Percentiles rank a stretch among this genome's conserved stretches.
Evolutionary conservation across 2,113 vertebrate genomes (phyloP).

Genomic region (Scortum barcoo): DNA sequence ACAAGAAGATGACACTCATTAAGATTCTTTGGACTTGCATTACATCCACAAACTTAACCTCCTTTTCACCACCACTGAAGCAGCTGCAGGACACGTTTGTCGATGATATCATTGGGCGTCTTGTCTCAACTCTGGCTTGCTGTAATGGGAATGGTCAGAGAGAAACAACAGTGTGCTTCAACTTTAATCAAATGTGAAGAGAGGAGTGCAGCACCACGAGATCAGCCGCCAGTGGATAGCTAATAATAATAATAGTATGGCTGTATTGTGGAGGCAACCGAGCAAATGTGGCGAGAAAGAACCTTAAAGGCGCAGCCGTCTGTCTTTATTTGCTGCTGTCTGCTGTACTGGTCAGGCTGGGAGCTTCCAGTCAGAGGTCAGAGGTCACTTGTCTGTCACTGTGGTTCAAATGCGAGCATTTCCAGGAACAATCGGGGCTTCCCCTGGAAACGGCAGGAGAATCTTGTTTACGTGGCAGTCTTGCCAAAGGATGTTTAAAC

Average conservation of each 20-base stretch:
- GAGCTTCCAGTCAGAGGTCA: conserved; percentile 44
- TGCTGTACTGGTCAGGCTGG: conserved; percentile 28
- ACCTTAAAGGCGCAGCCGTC: conserved; percentile 15
- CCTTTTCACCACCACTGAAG: background rate
- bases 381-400: conserved; percentile 53
- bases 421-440: conserved; percentile 17
- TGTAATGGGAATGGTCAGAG: conserved; percentile 20
- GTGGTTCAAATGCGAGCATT: conserved; percentile 33
- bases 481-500: background rate
- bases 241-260: no score
- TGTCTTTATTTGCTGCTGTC: conserved; percentile 31
- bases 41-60: conserved; percentile 28
- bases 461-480: background rate
- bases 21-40: background rate
- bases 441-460: background rate
- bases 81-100: conserved; percentile 10
- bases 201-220: conserved; percentile 15
- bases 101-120: conserved; percentile 25
- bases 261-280: background rate
- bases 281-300: conserved; percentile 5
- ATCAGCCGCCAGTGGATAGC: conserved; percentile 13
- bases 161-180: conserved; percentile 25
- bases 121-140: conserved; percentile 4
- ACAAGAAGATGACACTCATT: conserved; percentile 14
- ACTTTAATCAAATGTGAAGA: conserved; percentile 30